A percentile compares a stretch with the other conserved stretches of the same genome.
These are phyloP conservation scores for Microvelia longipes DNA, from an alignment of 1,140 invertebrate genomes.

Conservation along the genomic window DNA sequence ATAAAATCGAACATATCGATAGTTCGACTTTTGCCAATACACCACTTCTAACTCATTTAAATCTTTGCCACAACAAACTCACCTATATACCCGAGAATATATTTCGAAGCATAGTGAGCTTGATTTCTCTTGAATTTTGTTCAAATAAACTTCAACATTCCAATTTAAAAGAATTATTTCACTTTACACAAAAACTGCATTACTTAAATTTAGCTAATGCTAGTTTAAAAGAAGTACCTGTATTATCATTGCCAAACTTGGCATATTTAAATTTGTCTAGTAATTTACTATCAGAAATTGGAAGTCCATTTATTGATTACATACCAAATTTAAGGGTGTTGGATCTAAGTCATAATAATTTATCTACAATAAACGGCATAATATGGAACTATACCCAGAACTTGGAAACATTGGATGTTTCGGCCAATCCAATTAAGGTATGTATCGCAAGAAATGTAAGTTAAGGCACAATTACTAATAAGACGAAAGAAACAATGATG, in stretches of 20 bases:
- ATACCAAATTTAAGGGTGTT: constrained; percentile 45
- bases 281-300: constrained; percentile 47
- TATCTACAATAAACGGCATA: constrained; percentile 44
- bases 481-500: no score
- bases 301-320: constrained; percentile 43
- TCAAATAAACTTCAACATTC: constrained; percentile 56
- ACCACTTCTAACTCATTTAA: constrained; percentile 56
- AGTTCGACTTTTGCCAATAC: constrained; percentile 70
- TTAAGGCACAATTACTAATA: no score
- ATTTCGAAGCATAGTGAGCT: constrained; percentile 60
- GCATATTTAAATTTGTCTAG: constrained; percentile 57
- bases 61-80: constrained; percentile 63
- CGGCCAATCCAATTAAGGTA: constrained; percentile 45
- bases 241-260: constrained; percentile 51
- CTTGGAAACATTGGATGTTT: constrained; percentile 44
- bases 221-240: constrained; percentile 53
- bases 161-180: constrained; percentile 65
- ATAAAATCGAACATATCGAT: constrained; percentile 72
- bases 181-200: constrained; percentile 66
- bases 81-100: constrained; percentile 76
- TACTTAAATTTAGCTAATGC: constrained; percentile 56
- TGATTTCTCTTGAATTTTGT: constrained; percentile 63
- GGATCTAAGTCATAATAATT: constrained; percentile 47
- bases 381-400: constrained; percentile 39
- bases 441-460: no score